These are phyloP conservation scores for Rhynchomys soricoides DNA, from an alignment of 2,113 vertebrate species.

Conservation along the genomic window DNA sequence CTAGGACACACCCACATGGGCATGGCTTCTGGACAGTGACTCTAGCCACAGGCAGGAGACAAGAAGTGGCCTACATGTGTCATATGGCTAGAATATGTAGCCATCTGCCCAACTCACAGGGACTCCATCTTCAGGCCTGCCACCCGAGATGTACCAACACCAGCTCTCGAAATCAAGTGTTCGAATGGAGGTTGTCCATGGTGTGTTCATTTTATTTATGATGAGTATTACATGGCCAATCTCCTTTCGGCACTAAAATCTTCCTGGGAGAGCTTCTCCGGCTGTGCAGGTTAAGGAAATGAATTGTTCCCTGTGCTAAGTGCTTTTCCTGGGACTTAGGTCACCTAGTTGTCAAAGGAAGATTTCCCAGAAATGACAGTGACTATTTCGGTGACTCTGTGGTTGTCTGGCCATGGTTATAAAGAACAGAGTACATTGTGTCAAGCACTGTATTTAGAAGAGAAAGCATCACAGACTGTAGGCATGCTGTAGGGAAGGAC, in stretches of 20 bases:
- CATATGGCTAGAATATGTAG: rapidly evolving
- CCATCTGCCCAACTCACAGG: not conserved
- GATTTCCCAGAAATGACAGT: not conserved
- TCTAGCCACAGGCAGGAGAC: not conserved
- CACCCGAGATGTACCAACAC: not conserved
- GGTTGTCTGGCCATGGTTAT: rapidly evolving
- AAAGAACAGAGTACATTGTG: not conserved
- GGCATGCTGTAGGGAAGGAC: no score
- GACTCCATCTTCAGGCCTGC: not conserved
- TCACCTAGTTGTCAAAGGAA: not conserved
- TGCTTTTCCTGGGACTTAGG: rapidly evolving
- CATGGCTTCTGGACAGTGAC: not conserved
- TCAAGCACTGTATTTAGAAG: not conserved
- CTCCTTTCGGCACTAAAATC: slow-evolving; percentile 76
- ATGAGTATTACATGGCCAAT: slow-evolving; percentile 83
- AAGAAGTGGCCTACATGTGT: not conserved
- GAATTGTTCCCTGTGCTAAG: rapidly evolving
- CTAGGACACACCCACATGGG: rapidly evolving
- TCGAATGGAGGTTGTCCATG: slow-evolving; percentile 79
- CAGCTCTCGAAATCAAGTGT: slow-evolving; percentile 46
- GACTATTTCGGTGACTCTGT: rapidly evolving
- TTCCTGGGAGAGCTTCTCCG: slow-evolving; percentile 24
- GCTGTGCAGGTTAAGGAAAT: slow-evolving; percentile 15
- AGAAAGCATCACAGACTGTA: rapidly evolving
- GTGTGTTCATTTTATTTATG: slow-evolving; percentile 81